Percentiles rank a stretch among this genome's conserved stretches.
Evolutionary conservation across 2,113 vertebrate species (phyloP).

Genomic region (Asarcornis scutulata): DNA sequence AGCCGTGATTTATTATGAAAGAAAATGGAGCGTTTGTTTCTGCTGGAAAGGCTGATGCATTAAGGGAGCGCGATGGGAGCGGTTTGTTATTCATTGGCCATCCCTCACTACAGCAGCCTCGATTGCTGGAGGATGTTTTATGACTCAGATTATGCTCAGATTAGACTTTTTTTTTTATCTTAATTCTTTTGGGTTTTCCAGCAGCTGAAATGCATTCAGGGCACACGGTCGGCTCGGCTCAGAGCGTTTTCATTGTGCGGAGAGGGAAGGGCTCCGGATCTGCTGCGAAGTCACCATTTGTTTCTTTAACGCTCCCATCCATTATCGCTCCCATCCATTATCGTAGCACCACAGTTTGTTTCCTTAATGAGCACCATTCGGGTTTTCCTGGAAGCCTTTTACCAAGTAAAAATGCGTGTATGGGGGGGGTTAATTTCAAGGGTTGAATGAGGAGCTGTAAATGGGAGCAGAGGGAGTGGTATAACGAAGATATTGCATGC

Average conservation of each 20-base stretch:
- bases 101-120: background rate
- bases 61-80: background rate
- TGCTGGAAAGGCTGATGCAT: background rate
- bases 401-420: background rate
- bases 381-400: background rate
- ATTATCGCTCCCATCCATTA: slow-evolving; percentile 35
- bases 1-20: slow-evolving; percentile 7
- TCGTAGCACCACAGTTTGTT: background rate
- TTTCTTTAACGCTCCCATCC: slow-evolving; percentile 46
- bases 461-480: background rate
- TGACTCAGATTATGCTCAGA: slow-evolving; percentile 17
- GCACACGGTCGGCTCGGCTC: background rate
- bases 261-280: slow-evolving; percentile 32
- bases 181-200: slow-evolving; percentile 29
- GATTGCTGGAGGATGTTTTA: slow-evolving; percentile 24
- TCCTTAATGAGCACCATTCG: background rate
- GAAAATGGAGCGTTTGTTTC: background rate
- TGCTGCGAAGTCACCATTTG: slow-evolving; percentile 28
- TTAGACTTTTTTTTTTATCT: background rate
- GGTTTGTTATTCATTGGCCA: background rate
- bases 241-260: background rate
- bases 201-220: slow-evolving; percentile 43
- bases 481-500: background rate
- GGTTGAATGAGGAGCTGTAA: background rate
- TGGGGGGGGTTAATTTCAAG: background rate